Conservation (phyloP, 1,140 invertebrate species). For the Batillaria attramentaria region DNA sequence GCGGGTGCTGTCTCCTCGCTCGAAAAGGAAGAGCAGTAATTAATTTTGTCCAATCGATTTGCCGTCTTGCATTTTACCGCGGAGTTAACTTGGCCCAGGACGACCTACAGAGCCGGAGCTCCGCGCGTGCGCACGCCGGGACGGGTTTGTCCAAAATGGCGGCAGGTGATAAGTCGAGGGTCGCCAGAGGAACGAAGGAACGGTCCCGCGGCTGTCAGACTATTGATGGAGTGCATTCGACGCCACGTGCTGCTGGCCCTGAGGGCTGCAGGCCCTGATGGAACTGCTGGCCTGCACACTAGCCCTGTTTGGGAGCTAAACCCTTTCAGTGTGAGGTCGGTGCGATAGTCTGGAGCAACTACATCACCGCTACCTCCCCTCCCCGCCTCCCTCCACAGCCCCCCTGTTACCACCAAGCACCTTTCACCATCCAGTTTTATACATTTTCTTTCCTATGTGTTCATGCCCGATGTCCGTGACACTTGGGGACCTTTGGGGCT, state of each 20-base stretch:
- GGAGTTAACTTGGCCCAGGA: no score
- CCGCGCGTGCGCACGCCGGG: no score
- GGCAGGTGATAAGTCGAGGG: background rate
- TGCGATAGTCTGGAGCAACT: background rate
- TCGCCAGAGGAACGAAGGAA: background rate
- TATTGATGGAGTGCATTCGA: background rate
- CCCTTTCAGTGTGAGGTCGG: background rate
- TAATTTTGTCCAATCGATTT: conserved; percentile 28
- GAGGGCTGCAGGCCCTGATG: background rate
- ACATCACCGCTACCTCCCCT: background rate
- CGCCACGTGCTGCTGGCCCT: background rate
- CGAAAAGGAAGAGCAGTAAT: conserved; percentile 22
- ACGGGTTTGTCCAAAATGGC: no score
- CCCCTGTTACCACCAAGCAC: background rate
- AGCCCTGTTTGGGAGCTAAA: background rate
- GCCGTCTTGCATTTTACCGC: conserved; percentile 7
- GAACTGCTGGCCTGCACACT: background rate
- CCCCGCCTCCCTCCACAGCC: background rate
- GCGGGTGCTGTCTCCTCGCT: background rate
- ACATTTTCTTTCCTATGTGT: background rate
- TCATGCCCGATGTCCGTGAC: background rate
- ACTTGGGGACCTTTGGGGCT: no score
- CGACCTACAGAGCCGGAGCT: no score
- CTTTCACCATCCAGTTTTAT: background rate
- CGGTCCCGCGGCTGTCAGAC: background rate